Conservation (phyloP, 2,797 vertebrate species). For the Pangasius macronema region DNA sequence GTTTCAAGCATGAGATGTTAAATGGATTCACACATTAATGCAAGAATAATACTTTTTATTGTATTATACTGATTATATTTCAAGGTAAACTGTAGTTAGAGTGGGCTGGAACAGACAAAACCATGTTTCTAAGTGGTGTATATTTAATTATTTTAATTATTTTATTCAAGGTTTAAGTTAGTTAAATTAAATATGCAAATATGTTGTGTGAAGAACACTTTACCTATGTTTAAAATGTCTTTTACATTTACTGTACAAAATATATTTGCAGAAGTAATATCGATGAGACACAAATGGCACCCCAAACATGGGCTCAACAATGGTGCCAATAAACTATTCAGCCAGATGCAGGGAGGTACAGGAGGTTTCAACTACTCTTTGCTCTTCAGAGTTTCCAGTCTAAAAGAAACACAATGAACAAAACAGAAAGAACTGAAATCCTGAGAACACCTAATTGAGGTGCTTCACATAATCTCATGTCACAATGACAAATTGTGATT, state of each 20-base stretch:
- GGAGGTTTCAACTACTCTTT: not conserved
- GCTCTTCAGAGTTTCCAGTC: not conserved
- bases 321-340: not conserved
- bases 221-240: not conserved
- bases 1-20: not conserved
- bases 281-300: not conserved
- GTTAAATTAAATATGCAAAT: not conserved
- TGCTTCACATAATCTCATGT: conserved; percentile 34
- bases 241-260: not conserved
- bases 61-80: not conserved
- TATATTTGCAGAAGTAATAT: not conserved
- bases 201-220: not conserved
- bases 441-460: conserved; percentile 42
- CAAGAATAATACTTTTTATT: not conserved
- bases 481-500: conserved; percentile 47
- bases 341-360: not conserved
- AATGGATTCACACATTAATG: not conserved
- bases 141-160: not conserved
- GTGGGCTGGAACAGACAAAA: not conserved
- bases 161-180: not conserved
- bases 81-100: not conserved
- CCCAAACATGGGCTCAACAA: not conserved
- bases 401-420: conserved; percentile 13
- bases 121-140: not conserved
- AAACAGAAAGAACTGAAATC: conserved; percentile 20